phyloP scores from a whole-genome alignment of 1,140 invertebrate genomes.

The Aphis craccivora region DNA sequence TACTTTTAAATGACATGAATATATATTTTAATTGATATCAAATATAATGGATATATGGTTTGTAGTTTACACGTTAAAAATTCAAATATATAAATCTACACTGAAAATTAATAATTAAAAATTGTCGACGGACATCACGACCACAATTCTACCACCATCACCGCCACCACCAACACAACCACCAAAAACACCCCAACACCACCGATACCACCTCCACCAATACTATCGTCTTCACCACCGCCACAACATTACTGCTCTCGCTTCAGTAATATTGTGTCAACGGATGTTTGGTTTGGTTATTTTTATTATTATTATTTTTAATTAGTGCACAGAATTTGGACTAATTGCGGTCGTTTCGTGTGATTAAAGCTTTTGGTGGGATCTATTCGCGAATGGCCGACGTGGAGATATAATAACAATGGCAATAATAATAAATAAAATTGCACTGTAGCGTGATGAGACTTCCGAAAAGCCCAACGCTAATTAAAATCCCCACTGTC shows the following conservation, averaged over 20 bases:
- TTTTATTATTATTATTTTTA: slow-evolving; percentile 45
- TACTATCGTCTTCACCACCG: neutral
- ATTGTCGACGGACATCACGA: neutral
- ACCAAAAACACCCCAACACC: neutral
- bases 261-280: neutral
- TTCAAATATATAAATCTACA: neutral
- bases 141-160: neutral
- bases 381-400: slow-evolving; percentile 18
- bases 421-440: slow-evolving; percentile 51
- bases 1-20: neutral
- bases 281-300: neutral
- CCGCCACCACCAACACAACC: neutral
- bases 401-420: slow-evolving; percentile 32
- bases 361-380: slow-evolving; percentile 45
- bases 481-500: slow-evolving; percentile 46
- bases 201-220: neutral
- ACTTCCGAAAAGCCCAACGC: slow-evolving; percentile 29
- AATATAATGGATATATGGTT: neutral
- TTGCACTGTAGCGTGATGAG: slow-evolving; percentile 47
- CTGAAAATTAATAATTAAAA: slow-evolving; percentile 34
- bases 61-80: slow-evolving; percentile 5
- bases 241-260: neutral
- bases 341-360: slow-evolving; percentile 50
- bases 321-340: slow-evolving; percentile 44
- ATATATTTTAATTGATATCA: slow-evolving; percentile 19